These are phyloP conservation scores for Pectinophora gossypiella DNA, from an alignment of 1,140 invertebrate species.

Conservation along the genomic window DNA sequence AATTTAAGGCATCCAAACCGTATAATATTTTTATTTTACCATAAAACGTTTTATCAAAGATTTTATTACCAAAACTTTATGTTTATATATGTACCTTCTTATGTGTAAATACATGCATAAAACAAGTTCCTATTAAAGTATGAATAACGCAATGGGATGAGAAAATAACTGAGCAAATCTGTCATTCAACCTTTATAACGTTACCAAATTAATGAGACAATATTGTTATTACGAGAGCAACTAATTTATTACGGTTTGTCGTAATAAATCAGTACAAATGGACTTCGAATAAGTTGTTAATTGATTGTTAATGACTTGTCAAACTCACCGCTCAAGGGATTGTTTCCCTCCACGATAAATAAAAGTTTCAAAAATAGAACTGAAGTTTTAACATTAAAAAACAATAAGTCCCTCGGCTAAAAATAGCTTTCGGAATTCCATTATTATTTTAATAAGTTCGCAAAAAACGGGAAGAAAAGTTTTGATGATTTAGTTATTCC, in stretches of 20 bases:
- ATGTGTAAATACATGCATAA: too few species aligned
- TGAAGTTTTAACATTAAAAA: background rate
- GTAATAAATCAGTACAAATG: background rate
- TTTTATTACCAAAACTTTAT: background rate
- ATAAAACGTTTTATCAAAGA: background rate
- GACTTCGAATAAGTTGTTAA: background rate
- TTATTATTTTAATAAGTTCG: background rate
- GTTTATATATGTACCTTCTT: too few species aligned
- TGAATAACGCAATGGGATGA: too few species aligned
- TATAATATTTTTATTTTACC: background rate
- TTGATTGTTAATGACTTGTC: background rate
- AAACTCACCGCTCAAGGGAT: background rate
- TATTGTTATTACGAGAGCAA: too few species aligned
- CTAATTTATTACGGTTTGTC: too few species aligned
- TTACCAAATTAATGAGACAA: too few species aligned
- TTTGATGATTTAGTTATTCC: constrained; percentile 1
- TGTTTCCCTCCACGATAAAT: background rate
- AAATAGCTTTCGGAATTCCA: background rate
- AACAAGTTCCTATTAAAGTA: too few species aligned
- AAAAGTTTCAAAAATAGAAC: background rate
- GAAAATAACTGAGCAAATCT: too few species aligned
- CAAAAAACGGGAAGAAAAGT: background rate
- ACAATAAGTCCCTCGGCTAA: background rate
- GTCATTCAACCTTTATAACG: too few species aligned
- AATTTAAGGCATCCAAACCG: background rate